Percentiles rank a stretch among this genome's conserved stretches.
Conservation (phyloP, 2,797 vertebrate species). For the Arrhamphus sclerolepis region DNA sequence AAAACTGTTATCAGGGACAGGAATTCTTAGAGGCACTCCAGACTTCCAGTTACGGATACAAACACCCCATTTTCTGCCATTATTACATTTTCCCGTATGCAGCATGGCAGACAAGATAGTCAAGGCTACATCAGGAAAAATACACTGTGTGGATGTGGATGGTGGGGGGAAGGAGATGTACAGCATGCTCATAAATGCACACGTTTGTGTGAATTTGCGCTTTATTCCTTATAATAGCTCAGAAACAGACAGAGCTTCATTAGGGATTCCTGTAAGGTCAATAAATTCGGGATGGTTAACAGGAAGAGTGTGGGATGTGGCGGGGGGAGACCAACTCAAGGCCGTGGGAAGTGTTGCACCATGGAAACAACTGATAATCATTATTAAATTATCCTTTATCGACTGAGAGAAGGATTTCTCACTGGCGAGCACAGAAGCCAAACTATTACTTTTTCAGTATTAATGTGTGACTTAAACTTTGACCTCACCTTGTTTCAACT, state of each 20-base stretch:
- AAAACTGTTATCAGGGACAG: constrained; percentile 14
- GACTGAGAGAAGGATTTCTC: constrained; percentile 23
- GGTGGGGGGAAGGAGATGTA: constrained; percentile 37
- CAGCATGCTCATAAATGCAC: constrained; percentile 51
- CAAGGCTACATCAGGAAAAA: constrained; percentile 57
- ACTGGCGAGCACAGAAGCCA: not conserved
- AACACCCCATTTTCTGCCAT: constrained; percentile 27
- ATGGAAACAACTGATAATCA: constrained; percentile 19
- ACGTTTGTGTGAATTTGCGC: constrained; percentile 33
- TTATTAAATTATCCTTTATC: constrained; percentile 43
- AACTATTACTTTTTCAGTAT: not conserved
- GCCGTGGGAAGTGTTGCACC: constrained; percentile 46
- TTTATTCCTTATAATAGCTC: constrained; percentile 55
- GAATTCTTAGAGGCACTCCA: constrained; percentile 28
- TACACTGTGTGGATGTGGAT: constrained; percentile 6
- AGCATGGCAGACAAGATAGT: constrained; percentile 5
- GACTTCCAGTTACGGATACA: constrained; percentile 61
- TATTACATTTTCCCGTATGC: constrained; percentile 59
- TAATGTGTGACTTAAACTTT: not conserved
- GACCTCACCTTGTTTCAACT: no score
- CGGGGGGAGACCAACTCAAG: constrained; percentile 61
- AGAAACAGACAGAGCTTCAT: constrained; percentile 75
- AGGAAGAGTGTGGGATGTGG: constrained; percentile 77
- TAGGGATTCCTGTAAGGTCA: constrained; percentile 84
- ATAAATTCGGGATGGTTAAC: constrained; percentile 80